phyloP scores from a whole-genome alignment of 2,797 vertebrate genomes.

The Mus spretus region DNA sequence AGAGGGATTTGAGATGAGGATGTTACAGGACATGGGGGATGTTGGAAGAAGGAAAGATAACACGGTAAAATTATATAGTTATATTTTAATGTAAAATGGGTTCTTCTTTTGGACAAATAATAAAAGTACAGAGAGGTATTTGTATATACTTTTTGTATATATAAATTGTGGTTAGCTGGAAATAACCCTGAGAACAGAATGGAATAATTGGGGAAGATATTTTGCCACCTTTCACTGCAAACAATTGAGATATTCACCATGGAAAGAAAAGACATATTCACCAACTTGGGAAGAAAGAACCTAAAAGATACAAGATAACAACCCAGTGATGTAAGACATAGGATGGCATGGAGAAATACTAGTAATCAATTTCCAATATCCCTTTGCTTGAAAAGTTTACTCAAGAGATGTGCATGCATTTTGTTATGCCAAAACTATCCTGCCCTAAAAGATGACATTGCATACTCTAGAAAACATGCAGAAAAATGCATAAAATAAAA shows the following conservation, averaged over 20 bases:
- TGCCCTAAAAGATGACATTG: slow-evolving; percentile 3
- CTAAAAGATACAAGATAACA: neutral
- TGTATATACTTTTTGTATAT: neutral
- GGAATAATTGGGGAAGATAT: neutral
- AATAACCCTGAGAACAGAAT: neutral
- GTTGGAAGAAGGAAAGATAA: neutral
- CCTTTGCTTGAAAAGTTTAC: neutral
- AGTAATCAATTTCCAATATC: neutral
- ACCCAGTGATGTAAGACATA: neutral
- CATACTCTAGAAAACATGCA: neutral
- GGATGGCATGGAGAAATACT: slow-evolving; percentile 8
- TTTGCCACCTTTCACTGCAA: neutral
- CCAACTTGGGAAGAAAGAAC: slow-evolving; percentile 24
- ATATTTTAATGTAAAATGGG: neutral
- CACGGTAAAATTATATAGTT: neutral
- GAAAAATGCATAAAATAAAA: neutral
- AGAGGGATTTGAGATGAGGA: neutral
- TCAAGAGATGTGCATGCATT: neutral
- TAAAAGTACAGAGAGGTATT: neutral
- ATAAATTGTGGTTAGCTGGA: neutral
- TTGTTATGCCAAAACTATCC: slow-evolving; percentile 15
- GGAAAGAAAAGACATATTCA: slow-evolving; percentile 52
- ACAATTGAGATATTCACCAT: neutral
- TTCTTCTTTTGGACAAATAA: neutral
- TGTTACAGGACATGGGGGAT: neutral